Conservation (phyloP, 2,113 vertebrate genomes). For the Coracopsis vasa region DNA sequence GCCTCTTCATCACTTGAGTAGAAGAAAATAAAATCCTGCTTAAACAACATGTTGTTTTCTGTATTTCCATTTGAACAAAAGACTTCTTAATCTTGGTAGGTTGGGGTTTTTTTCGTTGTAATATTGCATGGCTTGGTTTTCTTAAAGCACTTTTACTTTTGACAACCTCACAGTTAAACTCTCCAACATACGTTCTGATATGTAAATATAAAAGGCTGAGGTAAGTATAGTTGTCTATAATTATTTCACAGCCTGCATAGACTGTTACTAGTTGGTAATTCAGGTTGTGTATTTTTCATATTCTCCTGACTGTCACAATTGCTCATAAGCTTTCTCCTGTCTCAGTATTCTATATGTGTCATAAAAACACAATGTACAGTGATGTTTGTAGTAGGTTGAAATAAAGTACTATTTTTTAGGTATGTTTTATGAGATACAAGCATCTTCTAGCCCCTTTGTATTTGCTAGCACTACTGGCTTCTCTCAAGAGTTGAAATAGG, state of each 20-base stretch:
- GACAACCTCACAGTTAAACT: constrained; percentile 24
- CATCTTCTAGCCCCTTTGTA: not conserved
- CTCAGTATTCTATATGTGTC: not conserved
- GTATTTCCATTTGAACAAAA: constrained; percentile 59
- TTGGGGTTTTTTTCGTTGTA: not conserved
- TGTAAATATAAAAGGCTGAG: not conserved
- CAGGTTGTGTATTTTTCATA: not conserved
- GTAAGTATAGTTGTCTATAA: not conserved
- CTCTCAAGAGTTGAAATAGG: not conserved
- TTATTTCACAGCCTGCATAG: not conserved
- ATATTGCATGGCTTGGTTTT: not conserved
- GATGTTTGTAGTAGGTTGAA: not conserved
- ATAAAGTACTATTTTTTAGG: not conserved
- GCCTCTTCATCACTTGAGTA: constrained; percentile 60
- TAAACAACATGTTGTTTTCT: constrained; percentile 63
- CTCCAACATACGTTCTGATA: not conserved
- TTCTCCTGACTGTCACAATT: not conserved
- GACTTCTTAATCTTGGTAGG: not conserved
- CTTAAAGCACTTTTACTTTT: not conserved
- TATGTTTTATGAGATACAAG: not conserved
- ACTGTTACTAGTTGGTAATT: not conserved
- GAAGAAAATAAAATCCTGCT: constrained; percentile 64
- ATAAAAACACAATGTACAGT: not conserved
- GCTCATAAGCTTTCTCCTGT: not conserved
- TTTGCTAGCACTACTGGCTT: not conserved